These are phyloP conservation scores for Hydrolagus affinis DNA, from an alignment of 2,113 vertebrate genomes.

Conservation along the genomic window DNA sequence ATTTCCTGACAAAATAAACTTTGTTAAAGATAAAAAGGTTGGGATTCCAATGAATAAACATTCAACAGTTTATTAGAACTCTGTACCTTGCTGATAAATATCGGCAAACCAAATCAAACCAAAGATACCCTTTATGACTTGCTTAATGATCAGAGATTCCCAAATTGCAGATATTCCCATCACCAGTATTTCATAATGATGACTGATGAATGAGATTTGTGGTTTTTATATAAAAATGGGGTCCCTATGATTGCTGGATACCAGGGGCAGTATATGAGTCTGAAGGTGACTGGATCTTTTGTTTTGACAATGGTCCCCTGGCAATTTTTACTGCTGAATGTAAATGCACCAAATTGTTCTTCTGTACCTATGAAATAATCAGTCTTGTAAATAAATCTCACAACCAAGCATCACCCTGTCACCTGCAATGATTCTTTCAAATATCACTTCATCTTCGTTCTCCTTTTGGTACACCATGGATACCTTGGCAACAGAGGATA, in stretches of 20 bases:
- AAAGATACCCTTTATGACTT: too few relatives aligned
- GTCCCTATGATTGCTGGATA: not conserved
- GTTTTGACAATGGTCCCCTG: not conserved
- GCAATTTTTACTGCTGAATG: not conserved
- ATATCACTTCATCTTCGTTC: slow-evolving; percentile 62
- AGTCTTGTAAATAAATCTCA: not conserved
- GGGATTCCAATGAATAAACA: not conserved
- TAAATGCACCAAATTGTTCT: not conserved
- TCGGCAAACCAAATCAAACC: too few relatives aligned
- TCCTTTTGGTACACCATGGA: slow-evolving; percentile 62
- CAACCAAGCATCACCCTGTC: not conserved
- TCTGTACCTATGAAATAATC: not conserved
- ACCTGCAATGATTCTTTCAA: slow-evolving; percentile 70
- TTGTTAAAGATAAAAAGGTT: not conserved
- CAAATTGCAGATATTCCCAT: too few relatives aligned
- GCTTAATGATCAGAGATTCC: too few relatives aligned
- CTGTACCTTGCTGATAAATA: too few relatives aligned
- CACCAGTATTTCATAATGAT: too few relatives aligned
- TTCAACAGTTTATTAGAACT: too few relatives aligned
- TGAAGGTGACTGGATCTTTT: not conserved
- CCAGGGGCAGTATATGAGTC: not conserved
- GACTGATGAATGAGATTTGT: too few relatives aligned
- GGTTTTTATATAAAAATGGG: too few relatives aligned
- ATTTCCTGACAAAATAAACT: slow-evolving; percentile 49
- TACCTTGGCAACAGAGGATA: slow-evolving; percentile 64